Percentiles rank a stretch among this genome's conserved stretches.
Evolutionary conservation across 2,888 invertebrate species (phyloP).

Genomic region (Pseudoips prasinana): DNA sequence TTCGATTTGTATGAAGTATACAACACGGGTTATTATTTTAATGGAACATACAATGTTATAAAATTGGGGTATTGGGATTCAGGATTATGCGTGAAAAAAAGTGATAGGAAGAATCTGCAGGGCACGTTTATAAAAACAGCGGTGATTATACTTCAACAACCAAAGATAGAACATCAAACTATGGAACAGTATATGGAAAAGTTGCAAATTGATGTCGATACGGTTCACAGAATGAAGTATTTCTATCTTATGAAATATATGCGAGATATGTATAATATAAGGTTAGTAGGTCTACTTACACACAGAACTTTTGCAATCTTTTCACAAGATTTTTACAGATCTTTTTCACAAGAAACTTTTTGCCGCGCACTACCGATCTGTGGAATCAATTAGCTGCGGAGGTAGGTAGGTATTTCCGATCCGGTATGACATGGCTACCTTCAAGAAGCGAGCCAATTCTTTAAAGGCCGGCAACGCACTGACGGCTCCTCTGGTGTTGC

Average conservation of each 20-base stretch:
- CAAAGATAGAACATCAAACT: slow-evolving; percentile 57
- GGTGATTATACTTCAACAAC: slow-evolving; percentile 60
- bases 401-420: no score
- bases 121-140: slow-evolving; percentile 79
- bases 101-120: slow-evolving; percentile 73
- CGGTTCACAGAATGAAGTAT: slow-evolving; percentile 84
- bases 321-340: no score
- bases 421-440: no score
- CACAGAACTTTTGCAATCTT: background rate
- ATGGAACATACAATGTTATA: slow-evolving; percentile 71
- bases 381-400: no score
- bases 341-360: no score
- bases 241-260: slow-evolving; percentile 80
- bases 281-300: slow-evolving; percentile 78
- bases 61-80: slow-evolving; percentile 73
- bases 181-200: slow-evolving; percentile 75
- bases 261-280: slow-evolving; percentile 85
- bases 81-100: slow-evolving; percentile 52
- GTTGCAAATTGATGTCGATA: slow-evolving; percentile 79
- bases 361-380: no score
- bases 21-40: slow-evolving; percentile 79
- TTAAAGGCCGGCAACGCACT: no score
- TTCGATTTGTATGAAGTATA: slow-evolving; percentile 70
- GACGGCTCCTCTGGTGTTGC: no score
- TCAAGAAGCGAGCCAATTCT: no score